phyloP scores from a whole-genome alignment of 2,888 invertebrate genomes.

The Scaptomyza caliginosa region DNA sequence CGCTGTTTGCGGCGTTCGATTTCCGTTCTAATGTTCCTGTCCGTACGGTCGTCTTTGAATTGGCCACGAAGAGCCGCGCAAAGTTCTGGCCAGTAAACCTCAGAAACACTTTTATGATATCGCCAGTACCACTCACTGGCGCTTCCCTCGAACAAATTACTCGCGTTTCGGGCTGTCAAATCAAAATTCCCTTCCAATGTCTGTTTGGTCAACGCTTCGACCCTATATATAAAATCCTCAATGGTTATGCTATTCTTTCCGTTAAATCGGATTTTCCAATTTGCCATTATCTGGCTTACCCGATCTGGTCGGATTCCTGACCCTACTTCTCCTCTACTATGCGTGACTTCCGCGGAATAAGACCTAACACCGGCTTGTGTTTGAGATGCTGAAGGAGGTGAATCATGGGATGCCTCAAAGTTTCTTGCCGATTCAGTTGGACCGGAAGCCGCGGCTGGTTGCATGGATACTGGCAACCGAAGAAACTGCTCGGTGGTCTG shows the following conservation, averaged over 20 bases:
- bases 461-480: not conserved
- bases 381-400: not conserved
- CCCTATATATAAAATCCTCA: not conserved
- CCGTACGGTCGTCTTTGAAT: not conserved
- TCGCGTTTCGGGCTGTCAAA: not conserved
- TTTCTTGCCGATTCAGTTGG: not conserved
- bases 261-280: not conserved
- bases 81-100: not conserved
- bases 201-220: not conserved
- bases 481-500: not conserved
- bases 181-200: not conserved
- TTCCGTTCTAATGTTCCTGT: not conserved
- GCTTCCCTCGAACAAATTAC: no score
- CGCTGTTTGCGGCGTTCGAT: not conserved
- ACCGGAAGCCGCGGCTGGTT: not conserved
- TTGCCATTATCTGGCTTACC: not conserved
- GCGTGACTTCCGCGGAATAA: not conserved
- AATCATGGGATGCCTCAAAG: not conserved
- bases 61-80: not conserved
- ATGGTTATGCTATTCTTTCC: not conserved
- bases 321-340: not conserved
- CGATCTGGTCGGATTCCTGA: not conserved
- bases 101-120: not conserved
- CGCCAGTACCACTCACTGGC: not conserved
- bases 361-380: not conserved